These are phyloP conservation scores for Coluber constrictor DNA, from an alignment of 2,797 vertebrate genomes.

Conservation along the genomic window DNA sequence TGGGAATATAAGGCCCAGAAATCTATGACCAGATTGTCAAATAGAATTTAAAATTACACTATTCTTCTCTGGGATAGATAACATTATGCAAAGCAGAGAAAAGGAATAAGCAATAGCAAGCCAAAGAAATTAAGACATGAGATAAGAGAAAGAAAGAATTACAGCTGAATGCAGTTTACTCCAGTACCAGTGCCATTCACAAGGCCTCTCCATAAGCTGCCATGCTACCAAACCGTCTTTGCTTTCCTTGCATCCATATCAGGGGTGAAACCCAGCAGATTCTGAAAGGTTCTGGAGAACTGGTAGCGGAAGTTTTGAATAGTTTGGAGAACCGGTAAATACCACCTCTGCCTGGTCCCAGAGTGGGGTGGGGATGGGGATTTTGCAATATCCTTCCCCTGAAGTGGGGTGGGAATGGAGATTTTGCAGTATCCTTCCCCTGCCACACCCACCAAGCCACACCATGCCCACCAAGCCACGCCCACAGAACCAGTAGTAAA, in stretches of 20 bases:
- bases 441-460: too few species aligned
- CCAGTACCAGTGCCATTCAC: background rate
- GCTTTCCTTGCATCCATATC: background rate
- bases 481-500: too few species aligned
- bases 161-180: background rate
- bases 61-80: background rate
- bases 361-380: too few species aligned
- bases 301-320: too few species aligned
- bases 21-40: background rate
- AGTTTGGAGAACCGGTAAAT: too few species aligned
- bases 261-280: too few species aligned
- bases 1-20: background rate
- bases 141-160: background rate
- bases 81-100: background rate
- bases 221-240: background rate
- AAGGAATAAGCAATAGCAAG: background rate
- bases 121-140: background rate
- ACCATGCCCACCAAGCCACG: too few species aligned
- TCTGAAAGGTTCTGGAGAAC: too few species aligned
- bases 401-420: too few species aligned
- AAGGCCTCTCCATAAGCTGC: background rate
- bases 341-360: too few species aligned
- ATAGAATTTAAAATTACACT: background rate
- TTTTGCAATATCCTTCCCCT: too few species aligned
- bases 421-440: too few species aligned